A percentile compares a stretch with the other conserved stretches of the same genome.
Conservation (phyloP, 2,888 invertebrate genomes). For the Diaphora mendica region DNA sequence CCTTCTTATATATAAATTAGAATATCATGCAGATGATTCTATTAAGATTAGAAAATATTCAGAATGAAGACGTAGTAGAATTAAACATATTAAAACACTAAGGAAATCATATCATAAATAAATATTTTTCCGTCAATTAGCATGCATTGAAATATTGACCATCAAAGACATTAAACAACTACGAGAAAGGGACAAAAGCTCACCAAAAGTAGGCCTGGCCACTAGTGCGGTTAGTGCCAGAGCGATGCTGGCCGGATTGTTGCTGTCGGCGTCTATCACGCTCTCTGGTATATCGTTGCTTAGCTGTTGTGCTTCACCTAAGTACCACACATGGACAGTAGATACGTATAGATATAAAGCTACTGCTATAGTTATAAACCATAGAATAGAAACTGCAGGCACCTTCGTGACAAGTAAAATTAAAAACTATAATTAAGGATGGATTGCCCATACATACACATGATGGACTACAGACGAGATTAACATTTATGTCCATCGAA, state of each 20-base stretch:
- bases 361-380: background rate
- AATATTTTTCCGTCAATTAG: background rate
- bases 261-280: constrained; percentile 81
- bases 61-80: background rate
- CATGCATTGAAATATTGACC: background rate
- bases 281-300: constrained; percentile 80
- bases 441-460: background rate
- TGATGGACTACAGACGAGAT: background rate
- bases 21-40: constrained; percentile 7
- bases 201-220: constrained; percentile 89
- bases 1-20: background rate
- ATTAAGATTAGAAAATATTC: background rate
- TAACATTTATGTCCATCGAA: background rate
- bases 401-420: background rate
- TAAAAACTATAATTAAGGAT: background rate
- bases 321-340: background rate
- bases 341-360: background rate
- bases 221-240: constrained; percentile 89
- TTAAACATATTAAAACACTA: background rate
- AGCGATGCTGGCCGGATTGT: constrained; percentile 88
- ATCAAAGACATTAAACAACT: background rate
- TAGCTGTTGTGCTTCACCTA: constrained; percentile 62
- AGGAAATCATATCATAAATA: background rate
- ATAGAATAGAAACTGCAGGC: background rate
- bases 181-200: constrained; percentile 44